Evolutionary conservation across 2,113 vertebrate genomes (phyloP).

Genomic region (Neopipo cinnamomea): DNA sequence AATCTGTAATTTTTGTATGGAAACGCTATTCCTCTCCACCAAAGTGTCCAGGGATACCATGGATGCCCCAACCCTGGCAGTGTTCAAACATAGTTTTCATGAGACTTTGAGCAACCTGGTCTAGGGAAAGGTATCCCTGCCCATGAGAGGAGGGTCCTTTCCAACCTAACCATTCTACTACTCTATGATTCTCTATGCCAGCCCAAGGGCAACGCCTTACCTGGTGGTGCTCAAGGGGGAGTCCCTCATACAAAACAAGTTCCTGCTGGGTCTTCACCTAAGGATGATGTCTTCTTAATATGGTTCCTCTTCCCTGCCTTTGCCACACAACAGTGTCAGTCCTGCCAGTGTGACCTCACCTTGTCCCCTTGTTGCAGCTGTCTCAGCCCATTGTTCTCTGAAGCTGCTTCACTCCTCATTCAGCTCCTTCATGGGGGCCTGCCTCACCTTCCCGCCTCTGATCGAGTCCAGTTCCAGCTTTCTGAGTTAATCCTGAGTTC

Average conservation of each 20-base stretch:
- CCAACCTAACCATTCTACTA: background rate
- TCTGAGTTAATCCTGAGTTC: background rate
- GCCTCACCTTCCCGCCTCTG: background rate
- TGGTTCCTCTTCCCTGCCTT: background rate
- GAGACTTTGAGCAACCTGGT: background rate
- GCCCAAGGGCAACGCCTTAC: background rate
- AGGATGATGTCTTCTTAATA: background rate
- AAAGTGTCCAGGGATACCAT: background rate
- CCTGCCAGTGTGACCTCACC: background rate
- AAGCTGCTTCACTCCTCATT: background rate
- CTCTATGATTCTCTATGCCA: background rate
- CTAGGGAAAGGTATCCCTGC: background rate
- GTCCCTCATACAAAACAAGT: background rate
- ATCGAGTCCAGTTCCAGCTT: background rate
- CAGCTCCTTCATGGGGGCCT: background rate
- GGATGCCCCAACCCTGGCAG: background rate
- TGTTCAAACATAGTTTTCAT: background rate
- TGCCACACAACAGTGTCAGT: background rate
- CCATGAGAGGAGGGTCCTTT: background rate
- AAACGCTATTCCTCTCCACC: background rate
- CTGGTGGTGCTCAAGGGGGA: background rate
- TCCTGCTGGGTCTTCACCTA: background rate
- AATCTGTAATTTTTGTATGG: background rate
- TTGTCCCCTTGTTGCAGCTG: background rate
- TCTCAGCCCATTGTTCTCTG: background rate